Conservation (phyloP, 2,797 vertebrate species). For the Poecilia wingei region DNA sequence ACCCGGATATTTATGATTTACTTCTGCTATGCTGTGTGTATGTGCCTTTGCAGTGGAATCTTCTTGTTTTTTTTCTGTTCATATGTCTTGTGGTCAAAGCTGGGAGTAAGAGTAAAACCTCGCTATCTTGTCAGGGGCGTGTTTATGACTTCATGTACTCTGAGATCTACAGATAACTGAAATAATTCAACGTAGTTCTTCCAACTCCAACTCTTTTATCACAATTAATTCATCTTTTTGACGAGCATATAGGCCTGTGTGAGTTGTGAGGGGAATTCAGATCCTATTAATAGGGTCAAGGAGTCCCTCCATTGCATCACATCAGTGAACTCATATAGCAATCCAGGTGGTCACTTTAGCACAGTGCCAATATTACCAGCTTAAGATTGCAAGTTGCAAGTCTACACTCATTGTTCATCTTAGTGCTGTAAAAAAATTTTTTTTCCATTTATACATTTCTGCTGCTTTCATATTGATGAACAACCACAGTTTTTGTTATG, state of each 20-base stretch:
- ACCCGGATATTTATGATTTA: slow-evolving; percentile 27
- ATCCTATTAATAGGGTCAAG: slow-evolving; percentile 28
- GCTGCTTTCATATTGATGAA: neutral
- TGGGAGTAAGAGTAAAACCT: slow-evolving; percentile 31
- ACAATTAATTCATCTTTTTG: neutral
- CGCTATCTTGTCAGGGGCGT: slow-evolving; percentile 7
- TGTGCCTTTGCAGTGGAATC: slow-evolving; percentile 29
- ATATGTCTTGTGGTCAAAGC: slow-evolving; percentile 23
- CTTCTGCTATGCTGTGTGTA: slow-evolving; percentile 20
- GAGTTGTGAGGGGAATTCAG: slow-evolving; percentile 19
- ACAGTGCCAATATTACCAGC: slow-evolving; percentile 36
- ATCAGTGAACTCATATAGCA: slow-evolving; percentile 33
- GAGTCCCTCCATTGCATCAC: slow-evolving; percentile 32
- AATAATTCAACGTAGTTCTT: slow-evolving; percentile 11
- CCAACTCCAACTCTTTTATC: slow-evolving; percentile 18
- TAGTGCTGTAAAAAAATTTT: neutral
- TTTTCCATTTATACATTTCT: neutral
- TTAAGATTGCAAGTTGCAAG: slow-evolving; percentile 37
- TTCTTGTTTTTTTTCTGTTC: slow-evolving; percentile 29
- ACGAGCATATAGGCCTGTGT: neutral
- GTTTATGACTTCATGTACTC: slow-evolving; percentile 27
- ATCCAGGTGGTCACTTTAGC: slow-evolving; percentile 38
- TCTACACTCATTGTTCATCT: slow-evolving; percentile 50
- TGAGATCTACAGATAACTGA: slow-evolving; percentile 14
- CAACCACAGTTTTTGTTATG: neutral